phyloP scores from a whole-genome alignment of 1,140 invertebrate genomes.

The Drosophila pandora region DNA sequence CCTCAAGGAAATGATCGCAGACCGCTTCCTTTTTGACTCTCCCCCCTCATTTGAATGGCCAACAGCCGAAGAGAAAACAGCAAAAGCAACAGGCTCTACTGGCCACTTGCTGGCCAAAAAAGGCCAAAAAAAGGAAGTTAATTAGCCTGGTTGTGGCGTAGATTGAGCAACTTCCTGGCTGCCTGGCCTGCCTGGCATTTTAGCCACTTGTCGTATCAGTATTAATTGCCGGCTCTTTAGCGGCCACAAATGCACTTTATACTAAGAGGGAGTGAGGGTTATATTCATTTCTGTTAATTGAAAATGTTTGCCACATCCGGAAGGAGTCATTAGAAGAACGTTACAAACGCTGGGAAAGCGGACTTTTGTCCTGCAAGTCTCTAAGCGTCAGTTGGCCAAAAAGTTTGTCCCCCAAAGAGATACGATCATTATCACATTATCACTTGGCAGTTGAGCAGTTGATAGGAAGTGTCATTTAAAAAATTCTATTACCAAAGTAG shows the following conservation, averaged over 20 bases:
- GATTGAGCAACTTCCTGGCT: slow-evolving; percentile 57
- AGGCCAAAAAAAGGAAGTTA: slow-evolving; percentile 30
- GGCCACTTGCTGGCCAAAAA: slow-evolving; percentile 45
- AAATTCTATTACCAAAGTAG: not conserved
- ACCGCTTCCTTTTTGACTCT: slow-evolving; percentile 35
- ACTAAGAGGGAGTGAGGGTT: not conserved
- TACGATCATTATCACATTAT: slow-evolving; percentile 30
- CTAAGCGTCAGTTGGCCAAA: slow-evolving; percentile 32
- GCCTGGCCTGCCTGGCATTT: slow-evolving; percentile 14
- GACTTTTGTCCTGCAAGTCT: not conserved
- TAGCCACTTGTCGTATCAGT: slow-evolving; percentile 30
- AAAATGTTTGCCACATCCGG: slow-evolving; percentile 71
- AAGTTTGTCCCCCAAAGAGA: not conserved
- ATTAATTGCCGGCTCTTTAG: slow-evolving; percentile 77
- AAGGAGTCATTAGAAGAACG: slow-evolving; percentile 64
- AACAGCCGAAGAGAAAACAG: slow-evolving; percentile 5
- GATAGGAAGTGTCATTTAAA: not conserved
- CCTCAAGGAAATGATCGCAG: slow-evolving; percentile 58
- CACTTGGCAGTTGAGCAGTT: slow-evolving; percentile 14
- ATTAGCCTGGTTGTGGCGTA: slow-evolving; percentile 47
- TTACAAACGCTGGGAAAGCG: slow-evolving; percentile 20
- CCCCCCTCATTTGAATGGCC: slow-evolving; percentile 64
- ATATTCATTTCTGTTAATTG: slow-evolving; percentile 62
- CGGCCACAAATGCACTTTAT: slow-evolving; percentile 38
- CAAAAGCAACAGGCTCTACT: slow-evolving; percentile 56